Base-by-base conservation (phyloP, 1,140 invertebrate species). In the Medauroidea extradentata region DNA sequence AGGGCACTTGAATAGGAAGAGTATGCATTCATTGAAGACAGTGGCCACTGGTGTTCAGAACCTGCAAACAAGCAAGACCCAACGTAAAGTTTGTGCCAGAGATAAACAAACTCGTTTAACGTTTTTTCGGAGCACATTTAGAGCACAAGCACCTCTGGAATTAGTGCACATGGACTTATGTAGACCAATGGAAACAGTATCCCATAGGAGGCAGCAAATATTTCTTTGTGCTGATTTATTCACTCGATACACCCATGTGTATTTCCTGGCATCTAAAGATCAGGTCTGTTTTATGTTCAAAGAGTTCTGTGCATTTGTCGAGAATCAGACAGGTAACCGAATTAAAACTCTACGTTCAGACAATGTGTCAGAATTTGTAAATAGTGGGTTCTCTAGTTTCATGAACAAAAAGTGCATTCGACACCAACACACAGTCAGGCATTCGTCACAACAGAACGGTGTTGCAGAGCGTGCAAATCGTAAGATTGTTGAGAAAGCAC, bases 401-500 rank as follows among this genome's bases (percentile, higher is more conserved):
- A 57, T 75, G 2, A 63, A 59, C 14, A 60, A 62, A 5, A 23
- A 50, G 13, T 71, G 73, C 2, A 77, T 78, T 5, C 21, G 27
- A 52, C 50, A 52, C 50, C 50, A 52, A 19, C 18, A 19, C 18
- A 73, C 72, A 2, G 65, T 71, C 46, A 67, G 44, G 29, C 69
- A 75, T 54, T 72, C 67, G 9, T 73, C 75, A 18, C 65, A 77
- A 57, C 72, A 77, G 63, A 78, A 79, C 64, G 75, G 76, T 3
- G 62, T 75, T 11, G 69, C 73, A 8, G 75, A 78, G 54, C 43
- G 70, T 29, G 64, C 64, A 27, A 79, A 78, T 63, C 63, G 73
- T 16, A 72, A 69, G 3, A 51, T 76, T 64, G 70, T 75, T 63
- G 71, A 76, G 58, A 67, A 57, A 50, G 72, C 73, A 5, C 50